Conservation (phyloP, 2,797 vertebrate genomes). For the Atherinosoma microstoma region DNA sequence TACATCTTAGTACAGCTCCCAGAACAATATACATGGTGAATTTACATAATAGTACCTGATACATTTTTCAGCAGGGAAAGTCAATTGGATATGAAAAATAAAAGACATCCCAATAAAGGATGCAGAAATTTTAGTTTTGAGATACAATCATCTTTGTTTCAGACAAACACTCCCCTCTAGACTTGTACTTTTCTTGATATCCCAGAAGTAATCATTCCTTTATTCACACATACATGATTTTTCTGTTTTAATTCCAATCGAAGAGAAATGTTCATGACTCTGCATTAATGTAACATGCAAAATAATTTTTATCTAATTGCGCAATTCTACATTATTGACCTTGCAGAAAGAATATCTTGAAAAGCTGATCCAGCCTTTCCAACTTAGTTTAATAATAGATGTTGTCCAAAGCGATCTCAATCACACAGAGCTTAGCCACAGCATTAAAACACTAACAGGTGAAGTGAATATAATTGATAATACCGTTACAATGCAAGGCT, state of each 20-base stretch:
- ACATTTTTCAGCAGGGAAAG: background rate
- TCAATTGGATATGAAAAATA: slow-evolving; percentile 13
- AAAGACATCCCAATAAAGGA: background rate
- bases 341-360: background rate
- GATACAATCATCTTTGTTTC: background rate
- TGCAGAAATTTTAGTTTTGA: background rate
- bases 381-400: background rate
- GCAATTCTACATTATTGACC: background rate
- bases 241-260: background rate
- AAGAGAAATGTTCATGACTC: background rate
- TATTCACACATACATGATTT: background rate
- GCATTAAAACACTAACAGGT: background rate
- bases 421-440: background rate
- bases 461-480: background rate
- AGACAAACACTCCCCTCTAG: background rate
- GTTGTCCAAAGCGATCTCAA: background rate
- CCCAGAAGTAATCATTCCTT: background rate
- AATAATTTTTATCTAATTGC: background rate
- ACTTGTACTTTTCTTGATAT: slow-evolving; percentile 2
- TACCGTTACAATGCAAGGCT: background rate
- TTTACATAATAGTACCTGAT: background rate
- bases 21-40: background rate
- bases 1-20: background rate
- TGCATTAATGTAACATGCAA: background rate
- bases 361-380: background rate